Evolutionary conservation across 2,888 invertebrate genomes (phyloP).

Genomic region (Hartigia nigra): DNA sequence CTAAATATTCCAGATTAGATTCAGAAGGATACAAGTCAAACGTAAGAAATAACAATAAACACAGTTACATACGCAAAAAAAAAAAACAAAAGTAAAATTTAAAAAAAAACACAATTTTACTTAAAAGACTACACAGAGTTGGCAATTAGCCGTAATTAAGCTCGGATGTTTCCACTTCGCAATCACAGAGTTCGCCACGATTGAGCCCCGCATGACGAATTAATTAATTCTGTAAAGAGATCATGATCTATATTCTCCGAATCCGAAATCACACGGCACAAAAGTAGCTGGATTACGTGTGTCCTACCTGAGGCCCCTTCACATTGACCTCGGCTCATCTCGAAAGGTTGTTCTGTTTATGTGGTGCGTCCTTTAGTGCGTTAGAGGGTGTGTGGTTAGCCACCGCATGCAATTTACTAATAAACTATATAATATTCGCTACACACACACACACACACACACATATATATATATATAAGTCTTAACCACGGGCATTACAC

Average conservation of each 20-base stretch:
- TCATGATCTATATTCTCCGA: constrained; percentile 1
- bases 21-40: background rate
- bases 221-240: constrained; percentile 2
- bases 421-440: constrained; percentile 7
- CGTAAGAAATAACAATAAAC: background rate
- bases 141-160: background rate
- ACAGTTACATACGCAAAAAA: too few species aligned
- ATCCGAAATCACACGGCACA: constrained; percentile 4
- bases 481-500: background rate
- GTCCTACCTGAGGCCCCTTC: background rate
- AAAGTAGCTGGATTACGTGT: constrained; percentile 10
- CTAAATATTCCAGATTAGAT: background rate
- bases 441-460: constrained; percentile 7
- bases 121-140: background rate
- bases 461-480: constrained; percentile 14
- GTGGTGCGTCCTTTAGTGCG: constrained; percentile 44
- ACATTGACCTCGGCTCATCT: constrained; percentile 5
- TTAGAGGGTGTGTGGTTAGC: constrained; percentile 48
- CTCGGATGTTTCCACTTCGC: background rate
- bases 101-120: background rate
- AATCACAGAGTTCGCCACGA: background rate
- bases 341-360: constrained; percentile 31
- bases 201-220: constrained; percentile 8
- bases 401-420: constrained; percentile 47
- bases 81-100: too few species aligned